phyloP scores from a whole-genome alignment of 2,888 invertebrate genomes.

The Eilema sororculum region DNA sequence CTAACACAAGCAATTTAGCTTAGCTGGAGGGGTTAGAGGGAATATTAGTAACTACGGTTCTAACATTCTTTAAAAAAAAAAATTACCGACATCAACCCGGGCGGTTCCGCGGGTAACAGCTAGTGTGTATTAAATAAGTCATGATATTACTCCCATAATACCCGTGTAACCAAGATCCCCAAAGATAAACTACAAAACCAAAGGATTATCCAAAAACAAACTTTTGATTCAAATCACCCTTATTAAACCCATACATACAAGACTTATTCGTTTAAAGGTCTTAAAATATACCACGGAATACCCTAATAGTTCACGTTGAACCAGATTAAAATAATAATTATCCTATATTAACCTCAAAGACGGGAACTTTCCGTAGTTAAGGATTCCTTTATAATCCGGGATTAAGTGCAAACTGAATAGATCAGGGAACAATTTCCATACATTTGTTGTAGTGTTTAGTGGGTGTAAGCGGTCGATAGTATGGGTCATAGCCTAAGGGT shows the following conservation, averaged over 20 bases:
- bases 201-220: background rate
- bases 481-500: slow-evolving; percentile 21
- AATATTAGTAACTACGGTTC: too few relatives aligned
- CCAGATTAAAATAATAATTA: slow-evolving; percentile 53
- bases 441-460: slow-evolving; percentile 63
- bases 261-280: background rate
- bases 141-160: too few relatives aligned
- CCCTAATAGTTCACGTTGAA: slow-evolving; percentile 18
- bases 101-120: too few relatives aligned
- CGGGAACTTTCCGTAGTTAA: slow-evolving; percentile 49
- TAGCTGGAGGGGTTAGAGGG: too few relatives aligned
- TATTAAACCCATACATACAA: background rate
- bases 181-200: background rate
- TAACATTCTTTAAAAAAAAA: too few relatives aligned
- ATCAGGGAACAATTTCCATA: slow-evolving; percentile 65
- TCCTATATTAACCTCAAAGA: slow-evolving; percentile 46
- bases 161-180: too few relatives aligned
- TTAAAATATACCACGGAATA: background rate
- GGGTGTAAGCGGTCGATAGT: slow-evolving; percentile 46
- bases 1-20: too few relatives aligned
- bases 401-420: slow-evolving; percentile 62
- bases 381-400: slow-evolving; percentile 60
- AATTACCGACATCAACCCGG: too few relatives aligned
- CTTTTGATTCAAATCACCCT: background rate
- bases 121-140: too few relatives aligned